Evolutionary conservation across 2,797 vertebrate species (phyloP).

Genomic region (Premnoplex brunnescens): DNA sequence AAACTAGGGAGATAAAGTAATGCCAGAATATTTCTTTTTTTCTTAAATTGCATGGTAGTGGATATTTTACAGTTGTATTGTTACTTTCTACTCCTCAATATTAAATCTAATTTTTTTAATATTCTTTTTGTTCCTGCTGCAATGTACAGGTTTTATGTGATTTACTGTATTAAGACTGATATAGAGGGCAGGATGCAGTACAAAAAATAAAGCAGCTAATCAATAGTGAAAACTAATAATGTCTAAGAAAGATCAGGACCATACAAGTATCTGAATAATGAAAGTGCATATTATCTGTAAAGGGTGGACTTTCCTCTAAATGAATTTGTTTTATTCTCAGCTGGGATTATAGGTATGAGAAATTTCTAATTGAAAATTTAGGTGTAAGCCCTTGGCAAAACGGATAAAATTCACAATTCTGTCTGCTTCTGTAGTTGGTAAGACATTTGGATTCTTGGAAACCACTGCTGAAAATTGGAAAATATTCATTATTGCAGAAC

Average conservation of each 20-base stretch:
- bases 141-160: background rate
- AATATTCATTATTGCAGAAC: background rate
- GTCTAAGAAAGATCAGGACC: background rate
- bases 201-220: background rate
- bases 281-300: background rate
- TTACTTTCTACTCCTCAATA: background rate
- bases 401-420: background rate
- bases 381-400: background rate
- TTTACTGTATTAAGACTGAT: background rate
- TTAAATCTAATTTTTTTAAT: background rate
- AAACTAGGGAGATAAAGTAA: background rate
- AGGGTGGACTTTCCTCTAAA: background rate
- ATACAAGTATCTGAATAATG: background rate
- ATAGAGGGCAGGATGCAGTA: background rate
- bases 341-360: background rate
- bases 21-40: background rate
- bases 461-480: background rate
- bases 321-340: background rate
- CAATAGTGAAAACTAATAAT: background rate
- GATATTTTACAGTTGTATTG: background rate
- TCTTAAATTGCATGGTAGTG: background rate
- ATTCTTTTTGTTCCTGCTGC: background rate
- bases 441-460: background rate
- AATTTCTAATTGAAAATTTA: background rate
- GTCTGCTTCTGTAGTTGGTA: background rate